Evolutionary conservation across 2,888 invertebrate species (phyloP), one percentile per base, ranked within the genome.

Genomic region (Deroplatys truncata): DNA sequence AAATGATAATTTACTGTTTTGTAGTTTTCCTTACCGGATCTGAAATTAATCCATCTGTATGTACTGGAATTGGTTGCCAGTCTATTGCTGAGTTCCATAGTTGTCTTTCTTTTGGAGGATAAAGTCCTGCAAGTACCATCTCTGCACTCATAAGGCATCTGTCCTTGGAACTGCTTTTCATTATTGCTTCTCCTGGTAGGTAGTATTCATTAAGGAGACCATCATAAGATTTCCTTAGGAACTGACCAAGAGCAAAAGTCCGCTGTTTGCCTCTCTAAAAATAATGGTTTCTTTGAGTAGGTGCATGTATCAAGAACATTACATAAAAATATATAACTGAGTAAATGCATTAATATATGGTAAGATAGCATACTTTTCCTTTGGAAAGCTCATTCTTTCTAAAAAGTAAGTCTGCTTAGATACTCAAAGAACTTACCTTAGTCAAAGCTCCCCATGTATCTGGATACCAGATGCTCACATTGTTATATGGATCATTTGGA

Each of bases 1-100:
- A 13, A 43, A 72, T 20, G 3, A 25, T 10, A 20, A 20, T 20
- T 72, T 72, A 72, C 56, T 20, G 20, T 9, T 20, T 43, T 43
- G 43, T 10, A 13, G 43, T 10, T 43, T 43, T 20, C 20, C 25
- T 20, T 72, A 72, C 56, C 56, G 20, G 56, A 20, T 72, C 20
- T 1, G 56, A 7, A 25, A 72, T 72, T 72, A 72, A 72, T 7
- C 98, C 97, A 49, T 96, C 93, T 0, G 97, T 96, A 93, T 97
- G 97, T 2, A 98, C 96, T 15, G 98, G 97, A 90, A 98, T 96
- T 0, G 98, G 98, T 92, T 97, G 97, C 98, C 98, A 99, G 0
- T 93, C 92, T 90, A 94, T 91, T 89, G 95, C 94, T 0, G 94
- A 93, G 92, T 96, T 95, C 96, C 96, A 96, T 91, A 95, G 93